phyloP scores from a whole-genome alignment of 2,113 vertebrate genomes.

The Equus przewalskii region DNA sequence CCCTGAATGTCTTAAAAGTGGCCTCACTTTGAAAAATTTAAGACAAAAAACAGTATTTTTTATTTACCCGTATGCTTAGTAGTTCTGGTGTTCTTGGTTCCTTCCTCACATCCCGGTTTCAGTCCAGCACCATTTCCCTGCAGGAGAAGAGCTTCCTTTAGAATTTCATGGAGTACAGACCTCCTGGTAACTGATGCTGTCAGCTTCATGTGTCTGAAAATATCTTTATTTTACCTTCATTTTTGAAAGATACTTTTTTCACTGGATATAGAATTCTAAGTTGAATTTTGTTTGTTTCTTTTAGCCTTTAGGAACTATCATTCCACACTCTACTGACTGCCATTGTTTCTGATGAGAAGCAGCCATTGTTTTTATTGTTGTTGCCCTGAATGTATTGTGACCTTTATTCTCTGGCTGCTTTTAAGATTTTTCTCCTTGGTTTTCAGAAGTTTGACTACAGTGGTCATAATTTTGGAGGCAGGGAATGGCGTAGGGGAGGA shows the following conservation, averaged over 20 bases:
- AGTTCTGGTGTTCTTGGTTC: background rate
- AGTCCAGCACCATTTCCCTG: background rate
- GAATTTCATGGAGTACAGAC: background rate
- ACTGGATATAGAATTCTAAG: background rate
- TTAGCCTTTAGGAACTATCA: conserved; percentile 4
- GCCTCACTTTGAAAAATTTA: conserved; percentile 39
- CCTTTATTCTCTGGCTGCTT: background rate
- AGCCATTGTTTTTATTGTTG: background rate
- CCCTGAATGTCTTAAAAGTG: conserved; percentile 9
- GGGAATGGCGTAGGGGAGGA: background rate
- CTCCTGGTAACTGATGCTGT: background rate
- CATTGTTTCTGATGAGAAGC: background rate
- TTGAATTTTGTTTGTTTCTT: conserved; percentile 39
- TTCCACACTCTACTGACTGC: background rate
- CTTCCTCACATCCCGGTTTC: background rate
- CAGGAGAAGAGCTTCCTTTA: background rate
- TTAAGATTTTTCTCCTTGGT: conserved; percentile 20
- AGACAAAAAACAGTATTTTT: background rate
- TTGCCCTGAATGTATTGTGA: background rate
- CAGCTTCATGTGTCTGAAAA: background rate
- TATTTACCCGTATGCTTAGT: background rate
- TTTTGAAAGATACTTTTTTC: conserved; percentile 6
- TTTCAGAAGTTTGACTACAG: background rate
- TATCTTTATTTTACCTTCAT: conserved; percentile 41
- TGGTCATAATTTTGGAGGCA: background rate